These are phyloP conservation scores for Pseudomyrmex sp. DNA, from an alignment of 1,140 invertebrate genomes.

Conservation along the genomic window DNA sequence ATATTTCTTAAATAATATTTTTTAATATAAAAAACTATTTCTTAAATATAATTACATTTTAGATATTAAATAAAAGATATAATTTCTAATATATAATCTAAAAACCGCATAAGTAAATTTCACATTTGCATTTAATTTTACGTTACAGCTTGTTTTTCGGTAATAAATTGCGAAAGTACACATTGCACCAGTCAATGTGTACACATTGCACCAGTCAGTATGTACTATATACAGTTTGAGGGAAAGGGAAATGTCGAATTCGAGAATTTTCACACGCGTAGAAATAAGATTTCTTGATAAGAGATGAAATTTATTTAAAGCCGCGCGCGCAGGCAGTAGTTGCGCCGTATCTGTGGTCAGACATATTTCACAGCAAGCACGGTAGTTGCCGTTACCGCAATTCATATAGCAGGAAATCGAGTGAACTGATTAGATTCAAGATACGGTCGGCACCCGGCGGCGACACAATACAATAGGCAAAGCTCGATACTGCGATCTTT, in stretches of 20 bases:
- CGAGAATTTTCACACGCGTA: background rate
- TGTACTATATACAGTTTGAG: background rate
- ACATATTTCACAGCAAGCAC: slow-evolving; percentile 34
- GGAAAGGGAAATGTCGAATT: slow-evolving; percentile 10
- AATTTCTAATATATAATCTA: too few relatives aligned
- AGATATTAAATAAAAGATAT: background rate
- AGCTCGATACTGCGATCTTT: slow-evolving; percentile 39
- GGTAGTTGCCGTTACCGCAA: slow-evolving; percentile 42
- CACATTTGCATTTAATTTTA: too few relatives aligned
- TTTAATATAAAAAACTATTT: too few relatives aligned
- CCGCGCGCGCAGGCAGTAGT: slow-evolving; percentile 26
- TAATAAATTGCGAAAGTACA: too few relatives aligned
- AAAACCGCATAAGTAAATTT: too few relatives aligned
- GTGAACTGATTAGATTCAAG: slow-evolving; percentile 44
- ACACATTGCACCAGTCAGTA: too few relatives aligned
- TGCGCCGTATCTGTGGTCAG: background rate
- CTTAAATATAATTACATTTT: background rate
- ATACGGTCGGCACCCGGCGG: slow-evolving; percentile 35
- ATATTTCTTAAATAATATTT: too few relatives aligned
- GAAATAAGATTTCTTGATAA: slow-evolving; percentile 31
- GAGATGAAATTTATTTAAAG: slow-evolving; percentile 30
- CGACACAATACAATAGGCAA: slow-evolving; percentile 30
- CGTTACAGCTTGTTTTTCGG: too few relatives aligned
- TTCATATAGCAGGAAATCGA: slow-evolving; percentile 53
- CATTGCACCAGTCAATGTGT: too few relatives aligned